Base-by-base conservation (phyloP, 2,888 invertebrate genomes). In the Lysandra bellargus region DNA sequence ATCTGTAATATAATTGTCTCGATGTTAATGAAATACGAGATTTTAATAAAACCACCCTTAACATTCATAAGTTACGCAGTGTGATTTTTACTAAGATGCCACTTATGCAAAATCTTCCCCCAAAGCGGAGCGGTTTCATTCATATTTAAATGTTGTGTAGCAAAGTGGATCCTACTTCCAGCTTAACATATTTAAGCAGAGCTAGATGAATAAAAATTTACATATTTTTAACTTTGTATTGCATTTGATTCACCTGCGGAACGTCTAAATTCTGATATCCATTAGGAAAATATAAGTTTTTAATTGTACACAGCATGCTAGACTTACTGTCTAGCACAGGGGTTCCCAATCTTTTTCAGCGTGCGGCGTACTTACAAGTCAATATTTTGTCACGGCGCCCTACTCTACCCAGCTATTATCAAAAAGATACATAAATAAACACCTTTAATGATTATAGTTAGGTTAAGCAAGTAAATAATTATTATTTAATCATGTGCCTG, bases 81-180 rank as follows among this genome's bases (percentile, higher is more conserved):
- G 30, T 76, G 76, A 57, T 76, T 57, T 53, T 53, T 49, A 57
- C 57, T 40, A 76, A 33, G 76, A 76, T 76, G 49, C 75, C 44
- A 53, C 49, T 76, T 76, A 76, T 76, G 76, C 76, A 76, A 76
- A 76, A 76, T 57, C 57, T 53, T 57, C 57, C 33, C 49, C n/a
- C 33, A 76, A 76, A 76, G 76, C 76, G 30, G 53, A 76, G 76
- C 53, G 76, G 33, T 57, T 53, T 57, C 57, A 76, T 57, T 76
- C 57, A 76, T 76, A 76, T 76, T 76, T 76, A 76, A 76, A 76
- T 76, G 53, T 76, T 53, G 76, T 76, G 76, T 76, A 23, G 76
- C 53, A 33, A 53, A 76, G 76, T 76, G 75, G 75, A 75, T 57
- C 53, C 49, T 57, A 76, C 76, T 53, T 14, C 33, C 53, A 53